These are phyloP conservation scores for Sebastiscus albofasciatus DNA, from an alignment of 2,797 vertebrate genomes.

Conservation along the genomic window DNA sequence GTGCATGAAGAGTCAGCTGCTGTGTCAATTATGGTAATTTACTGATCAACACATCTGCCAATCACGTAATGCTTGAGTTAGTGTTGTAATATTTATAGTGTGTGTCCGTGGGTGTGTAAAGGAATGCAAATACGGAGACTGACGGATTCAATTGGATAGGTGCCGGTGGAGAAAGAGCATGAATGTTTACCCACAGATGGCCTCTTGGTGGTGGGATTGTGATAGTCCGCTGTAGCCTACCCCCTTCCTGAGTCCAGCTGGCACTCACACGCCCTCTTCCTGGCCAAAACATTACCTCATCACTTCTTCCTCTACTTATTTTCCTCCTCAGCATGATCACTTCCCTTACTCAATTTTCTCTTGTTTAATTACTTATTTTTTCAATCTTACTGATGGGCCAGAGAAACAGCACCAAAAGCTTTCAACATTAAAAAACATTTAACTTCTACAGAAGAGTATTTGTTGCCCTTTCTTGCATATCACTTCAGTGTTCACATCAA, in stretches of 20 bases:
- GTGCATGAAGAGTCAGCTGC: not conserved
- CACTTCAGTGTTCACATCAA: not conserved
- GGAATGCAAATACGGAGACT: conserved; percentile 29
- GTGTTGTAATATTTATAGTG: not conserved
- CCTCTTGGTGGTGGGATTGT: conserved; percentile 68
- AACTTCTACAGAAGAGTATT: not conserved
- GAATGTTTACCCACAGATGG: conserved; percentile 78
- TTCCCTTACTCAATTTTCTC: not conserved
- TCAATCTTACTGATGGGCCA: not conserved
- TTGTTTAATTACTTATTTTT: not conserved
- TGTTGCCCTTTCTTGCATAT: not conserved
- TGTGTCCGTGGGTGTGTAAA: conserved; percentile 14
- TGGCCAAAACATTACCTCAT: conserved; percentile 73
- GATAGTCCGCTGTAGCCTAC: conserved; percentile 40
- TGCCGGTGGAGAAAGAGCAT: conserved; percentile 12
- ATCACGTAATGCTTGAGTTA: not conserved
- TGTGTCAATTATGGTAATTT: not conserved
- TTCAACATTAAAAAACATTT: not conserved
- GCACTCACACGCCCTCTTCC: conserved; percentile 25
- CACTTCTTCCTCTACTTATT: conserved; percentile 1
- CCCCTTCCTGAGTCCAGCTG: conserved; percentile 66
- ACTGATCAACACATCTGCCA: not conserved
- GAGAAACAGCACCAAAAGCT: not conserved
- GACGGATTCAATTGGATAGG: conserved; percentile 27
- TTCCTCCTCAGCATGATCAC: not conserved